Base-by-base conservation (phyloP, 2,113 vertebrate species). In the Myrmecophaga tridactyla region DNA sequence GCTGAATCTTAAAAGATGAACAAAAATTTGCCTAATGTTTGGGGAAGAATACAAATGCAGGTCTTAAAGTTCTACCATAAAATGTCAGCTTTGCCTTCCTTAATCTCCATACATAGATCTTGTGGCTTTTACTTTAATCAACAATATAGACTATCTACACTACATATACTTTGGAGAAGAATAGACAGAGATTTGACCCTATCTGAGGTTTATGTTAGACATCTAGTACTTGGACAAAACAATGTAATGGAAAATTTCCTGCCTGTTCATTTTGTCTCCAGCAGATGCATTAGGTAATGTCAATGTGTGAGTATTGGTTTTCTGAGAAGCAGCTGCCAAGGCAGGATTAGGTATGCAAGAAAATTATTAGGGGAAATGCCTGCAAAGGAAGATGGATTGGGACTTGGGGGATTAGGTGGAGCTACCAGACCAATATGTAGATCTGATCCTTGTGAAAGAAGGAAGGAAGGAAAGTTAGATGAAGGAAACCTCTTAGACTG, bases 381-480 rank as follows among this genome's bases (percentile, higher is more conserved):
- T 29, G 5, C 34, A 3, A 2, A 14, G 36, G 36, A 25, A 23
- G 9, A 7, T 1, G 43, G 51, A n/a, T 31, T 14, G 23, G n/a
- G n/a, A 29, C 69, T 46, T 53, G 41, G 46, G 70, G 23, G 62
- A 21, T 21, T 51, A 4, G 23, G 60, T 15, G 2, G 18, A 20
- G 48, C 15, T 31, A 0, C 17, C 0, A 4, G 36, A 6, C 9
- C 8, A 36, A 6, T n/a, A 46, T 27, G 53, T 12, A 12, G 14
- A 10, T 36, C 78, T 10, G 67, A 21, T 18, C 25, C 6, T 48
- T 23, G 21, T 65, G 20, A 18, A 58, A 4, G n/a, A 18, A 43
- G 36, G 72, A 23, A 56, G 34, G 36, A 25, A 34, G 43, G 43
- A 6, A 39, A 51, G 39, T 6, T 9, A n/a, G 17, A 0, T 14